Conservation (phyloP, 2,888 invertebrate species). For the Morinoia aosen region DNA sequence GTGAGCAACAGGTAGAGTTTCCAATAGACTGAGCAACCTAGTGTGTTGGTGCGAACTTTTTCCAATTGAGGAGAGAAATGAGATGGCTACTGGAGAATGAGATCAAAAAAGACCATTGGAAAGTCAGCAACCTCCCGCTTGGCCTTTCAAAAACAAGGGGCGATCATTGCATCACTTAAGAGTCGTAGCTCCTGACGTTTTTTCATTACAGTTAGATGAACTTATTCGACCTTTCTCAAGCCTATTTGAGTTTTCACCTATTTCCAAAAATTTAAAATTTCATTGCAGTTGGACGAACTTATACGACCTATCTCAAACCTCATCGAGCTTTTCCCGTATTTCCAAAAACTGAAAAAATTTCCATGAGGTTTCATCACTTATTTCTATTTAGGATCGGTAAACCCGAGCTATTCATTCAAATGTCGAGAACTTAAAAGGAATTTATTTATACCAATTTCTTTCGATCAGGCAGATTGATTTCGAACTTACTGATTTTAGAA, state of each 20-base stretch:
- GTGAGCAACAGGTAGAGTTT: not conserved
- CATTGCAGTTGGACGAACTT: too few species aligned
- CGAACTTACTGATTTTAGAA: too few species aligned
- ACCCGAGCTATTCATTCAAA: too few species aligned
- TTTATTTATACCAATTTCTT: too few species aligned
- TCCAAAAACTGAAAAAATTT: not conserved
- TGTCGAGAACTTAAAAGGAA: too few species aligned
- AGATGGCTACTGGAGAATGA: not conserved
- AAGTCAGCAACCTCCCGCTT: not conserved
- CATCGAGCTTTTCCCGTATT: not conserved
- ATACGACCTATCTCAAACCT: too few species aligned
- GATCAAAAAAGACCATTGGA: slow-evolving; percentile 6
- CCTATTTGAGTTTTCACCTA: not conserved
- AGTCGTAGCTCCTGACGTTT: not conserved
- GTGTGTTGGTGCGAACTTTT: not conserved
- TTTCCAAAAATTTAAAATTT: not conserved
- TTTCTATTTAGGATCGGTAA: too few species aligned
- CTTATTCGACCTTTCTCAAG: not conserved
- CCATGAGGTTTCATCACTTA: too few species aligned
- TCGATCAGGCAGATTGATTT: too few species aligned
- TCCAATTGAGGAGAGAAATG: not conserved
- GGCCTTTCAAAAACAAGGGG: not conserved
- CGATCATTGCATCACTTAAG: not conserved
- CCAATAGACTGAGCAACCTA: not conserved
- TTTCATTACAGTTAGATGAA: not conserved